These are phyloP conservation scores for Volucella inanis DNA, from an alignment of 2,888 invertebrate species.

Conservation along the genomic window DNA sequence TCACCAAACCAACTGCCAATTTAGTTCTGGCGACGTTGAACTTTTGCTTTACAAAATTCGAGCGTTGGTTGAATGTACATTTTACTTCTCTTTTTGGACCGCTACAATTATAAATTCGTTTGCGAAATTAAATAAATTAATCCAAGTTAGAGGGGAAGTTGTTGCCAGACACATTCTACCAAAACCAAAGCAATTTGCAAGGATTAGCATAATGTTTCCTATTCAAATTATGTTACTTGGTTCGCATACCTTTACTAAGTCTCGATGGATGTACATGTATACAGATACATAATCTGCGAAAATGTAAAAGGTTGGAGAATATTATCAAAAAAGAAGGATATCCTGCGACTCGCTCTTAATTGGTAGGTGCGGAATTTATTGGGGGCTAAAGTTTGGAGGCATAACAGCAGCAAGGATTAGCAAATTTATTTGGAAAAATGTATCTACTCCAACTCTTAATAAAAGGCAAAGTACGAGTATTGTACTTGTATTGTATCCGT, in stretches of 20 bases:
- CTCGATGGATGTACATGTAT: constrained; percentile 7
- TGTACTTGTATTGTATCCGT: constrained; percentile 24
- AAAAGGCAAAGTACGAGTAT: constrained; percentile 20
- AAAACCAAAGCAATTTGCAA: constrained; percentile 31
- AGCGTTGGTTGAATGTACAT: too few relatives aligned
- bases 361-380: not conserved
- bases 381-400: not conserved
- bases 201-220: constrained; percentile 68
- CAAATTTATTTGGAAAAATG: constrained; percentile 52
- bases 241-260: not conserved
- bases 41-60: not conserved
- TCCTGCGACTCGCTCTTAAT: constrained; percentile 42
- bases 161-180: constrained; percentile 24
- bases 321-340: constrained; percentile 7
- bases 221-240: constrained; percentile 46
- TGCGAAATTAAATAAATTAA: constrained; percentile 75
- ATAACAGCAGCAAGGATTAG: constrained; percentile 62
- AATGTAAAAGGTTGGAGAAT: constrained; percentile 4
- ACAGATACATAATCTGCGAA: too few relatives aligned
- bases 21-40: constrained; percentile 14
- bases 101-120: constrained; percentile 72
- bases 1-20: constrained; percentile 9
- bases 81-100: constrained; percentile 22
- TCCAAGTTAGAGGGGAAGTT: constrained; percentile 71
- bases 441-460: not conserved